Percentiles rank a stretch among this genome's conserved stretches.
phyloP scores from a whole-genome alignment of 30 jellyfish, hydroid and myxozoan species.

The Turritopsis dohrnii region DNA sequence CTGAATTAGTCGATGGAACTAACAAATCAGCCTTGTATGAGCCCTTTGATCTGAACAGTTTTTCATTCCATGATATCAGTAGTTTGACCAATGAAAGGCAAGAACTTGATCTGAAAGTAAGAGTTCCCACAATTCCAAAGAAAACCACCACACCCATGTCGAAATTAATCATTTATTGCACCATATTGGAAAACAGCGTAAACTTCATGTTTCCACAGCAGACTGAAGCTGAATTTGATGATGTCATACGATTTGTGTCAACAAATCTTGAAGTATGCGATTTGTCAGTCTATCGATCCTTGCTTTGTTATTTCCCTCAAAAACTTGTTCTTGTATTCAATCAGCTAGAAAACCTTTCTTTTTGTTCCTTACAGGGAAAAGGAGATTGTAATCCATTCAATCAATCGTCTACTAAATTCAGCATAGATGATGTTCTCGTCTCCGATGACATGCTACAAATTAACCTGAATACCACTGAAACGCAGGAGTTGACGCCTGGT shows the following conservation, averaged over 20 bases:
- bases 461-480: constrained; percentile 17
- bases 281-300: background rate
- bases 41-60: background rate
- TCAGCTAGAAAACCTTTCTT: background rate
- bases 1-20: constrained; percentile 37
- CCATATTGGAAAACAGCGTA: background rate
- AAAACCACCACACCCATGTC: background rate
- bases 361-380: constrained; percentile 14
- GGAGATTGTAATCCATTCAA: constrained; percentile 19
- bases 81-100: constrained; percentile 2
- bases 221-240: background rate
- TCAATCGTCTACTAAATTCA: constrained; percentile 6
- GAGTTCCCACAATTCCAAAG: background rate
- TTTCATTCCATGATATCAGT: constrained; percentile 10
- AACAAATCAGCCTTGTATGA: constrained; percentile 7
- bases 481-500: constrained; percentile 15
- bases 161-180: background rate
- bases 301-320: too few species aligned
- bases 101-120: background rate
- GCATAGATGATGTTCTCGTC: background rate
- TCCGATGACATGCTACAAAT: constrained; percentile 14
- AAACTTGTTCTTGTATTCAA: background rate
- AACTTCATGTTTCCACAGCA: constrained; percentile 2
- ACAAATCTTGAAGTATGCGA: constrained; percentile 2
- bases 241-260: background rate